A percentile compares a stretch with the other conserved stretches of the same genome.
Evolutionary conservation across 1,140 invertebrate species (phyloP).

Genomic region (Mercenaria mercenaria): DNA sequence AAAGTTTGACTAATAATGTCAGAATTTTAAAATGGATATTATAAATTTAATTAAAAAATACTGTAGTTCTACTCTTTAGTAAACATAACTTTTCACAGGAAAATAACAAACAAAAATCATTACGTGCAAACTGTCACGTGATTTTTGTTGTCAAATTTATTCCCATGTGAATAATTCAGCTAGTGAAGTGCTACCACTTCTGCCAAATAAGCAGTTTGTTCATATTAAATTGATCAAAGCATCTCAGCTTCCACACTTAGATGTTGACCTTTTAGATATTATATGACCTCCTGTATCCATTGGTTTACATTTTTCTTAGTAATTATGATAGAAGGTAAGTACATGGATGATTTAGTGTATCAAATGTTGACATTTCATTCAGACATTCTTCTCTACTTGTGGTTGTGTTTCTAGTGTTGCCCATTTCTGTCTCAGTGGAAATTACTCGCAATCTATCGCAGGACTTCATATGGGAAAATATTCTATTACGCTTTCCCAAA

Average conservation of each 20-base stretch:
- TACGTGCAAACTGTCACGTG: too few species aligned
- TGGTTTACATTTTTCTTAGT: not conserved
- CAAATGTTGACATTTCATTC: slow-evolving; percentile 3
- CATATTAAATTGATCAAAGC: too few species aligned
- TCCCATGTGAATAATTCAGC: not conserved
- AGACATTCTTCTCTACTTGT: not conserved
- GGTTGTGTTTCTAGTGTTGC: too few species aligned
- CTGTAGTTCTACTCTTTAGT: too few species aligned
- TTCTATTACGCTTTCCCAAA: not conserved
- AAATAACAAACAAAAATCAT: too few species aligned
- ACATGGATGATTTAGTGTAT: not conserved
- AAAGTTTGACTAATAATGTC: too few species aligned
- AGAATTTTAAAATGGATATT: too few species aligned
- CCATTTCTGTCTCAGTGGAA: not conserved
- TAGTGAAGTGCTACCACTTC: not conserved
- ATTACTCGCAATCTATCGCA: not conserved
- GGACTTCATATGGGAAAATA: not conserved
- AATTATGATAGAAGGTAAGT: not conserved
- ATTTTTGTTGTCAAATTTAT: too few species aligned
- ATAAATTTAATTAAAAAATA: too few species aligned
- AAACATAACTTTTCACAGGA: too few species aligned
- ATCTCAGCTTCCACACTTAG: not conserved
- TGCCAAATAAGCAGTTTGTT: not conserved
- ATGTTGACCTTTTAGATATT: not conserved
- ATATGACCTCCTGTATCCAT: not conserved